Base-by-base conservation (phyloP, 2,113 vertebrate species). In the Sinocyclocheilus rhinocerous region DNA sequence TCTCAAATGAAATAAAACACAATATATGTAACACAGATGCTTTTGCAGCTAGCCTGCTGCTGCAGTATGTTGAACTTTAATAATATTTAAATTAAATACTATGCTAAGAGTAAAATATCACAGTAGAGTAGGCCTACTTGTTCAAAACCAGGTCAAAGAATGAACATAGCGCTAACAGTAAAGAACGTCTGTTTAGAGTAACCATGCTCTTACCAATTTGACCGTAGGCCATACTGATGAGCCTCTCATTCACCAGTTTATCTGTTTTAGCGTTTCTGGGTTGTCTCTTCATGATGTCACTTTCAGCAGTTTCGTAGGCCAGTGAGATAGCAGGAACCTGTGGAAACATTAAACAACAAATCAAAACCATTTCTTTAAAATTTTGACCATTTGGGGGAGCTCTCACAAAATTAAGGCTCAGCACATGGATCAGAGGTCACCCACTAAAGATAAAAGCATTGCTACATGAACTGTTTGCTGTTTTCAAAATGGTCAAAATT, bases 261-360 rank as follows among this genome's bases (percentile, higher is more conserved):
- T 99, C 97, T 0, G 97, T 97, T 88, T 95, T 95, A 0, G 97
- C 93, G 91, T 98, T 98, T 75, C 97, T 86, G 0, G 97, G 97
- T 90, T 99, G 97, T n/a, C 97, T 93, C 90, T 99, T 99, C 97
- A 99, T 99, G 92, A 99, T 99, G 94, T 99, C 97, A 0, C 97
- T 99, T 90, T 99, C 97, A 0, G 97, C 97, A 20, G 92, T 96
- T 92, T 99, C 97, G 0, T 99, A 99, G 22, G 97, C 97, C 93
- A 98, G 88, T 1, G 97, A 99, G 93, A 98, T 98, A 24, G 97
- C 97, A 0, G 97, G 97, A 22, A 98, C 96, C 97, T 99, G 87
- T 11, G 63, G 45, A 10, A 39, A 77, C 3, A 26, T n/a, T 11
- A 63, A 55, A 52, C 13, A 5, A 52, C 4, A 52, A 52, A 52